phyloP scores from a whole-genome alignment of 2,113 vertebrate species.

The Crotalus tigris region DNA sequence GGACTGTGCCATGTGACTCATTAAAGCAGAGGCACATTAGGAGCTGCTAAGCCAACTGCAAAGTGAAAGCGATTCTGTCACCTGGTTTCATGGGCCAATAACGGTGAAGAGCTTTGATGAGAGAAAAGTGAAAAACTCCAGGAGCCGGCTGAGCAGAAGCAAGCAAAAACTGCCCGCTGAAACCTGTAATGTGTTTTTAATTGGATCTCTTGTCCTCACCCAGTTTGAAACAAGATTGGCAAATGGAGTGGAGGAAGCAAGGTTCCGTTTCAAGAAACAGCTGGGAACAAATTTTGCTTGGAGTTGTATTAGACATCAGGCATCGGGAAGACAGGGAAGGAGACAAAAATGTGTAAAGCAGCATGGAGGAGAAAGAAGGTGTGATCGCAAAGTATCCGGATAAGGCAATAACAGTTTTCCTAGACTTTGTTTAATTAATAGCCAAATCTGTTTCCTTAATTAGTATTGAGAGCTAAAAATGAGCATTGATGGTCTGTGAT shows the following conservation, averaged over 20 bases:
- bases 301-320: neutral
- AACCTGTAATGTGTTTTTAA: slow-evolving; percentile 1
- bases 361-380: neutral
- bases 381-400: neutral
- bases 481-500: neutral
- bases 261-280: neutral
- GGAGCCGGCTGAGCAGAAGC: slow-evolving; percentile 1
- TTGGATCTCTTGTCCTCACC: neutral
- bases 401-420: neutral
- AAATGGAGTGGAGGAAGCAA: neutral
- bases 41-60: neutral
- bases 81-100: slow-evolving; percentile 14
- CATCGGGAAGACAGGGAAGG: neutral
- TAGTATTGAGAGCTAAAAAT: neutral
- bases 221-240: neutral
- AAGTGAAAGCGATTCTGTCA: neutral
- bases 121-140: neutral
- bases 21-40: slow-evolving; percentile 13
- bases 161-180: neutral
- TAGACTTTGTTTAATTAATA: neutral
- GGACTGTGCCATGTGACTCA: slow-evolving; percentile 64
- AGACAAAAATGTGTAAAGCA: neutral
- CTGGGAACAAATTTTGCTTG: neutral
- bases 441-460: neutral
- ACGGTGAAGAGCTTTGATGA: slow-evolving; percentile 25